Conservation (phyloP, 1,140 invertebrate species). For the Antheraea pernyi region DNA sequence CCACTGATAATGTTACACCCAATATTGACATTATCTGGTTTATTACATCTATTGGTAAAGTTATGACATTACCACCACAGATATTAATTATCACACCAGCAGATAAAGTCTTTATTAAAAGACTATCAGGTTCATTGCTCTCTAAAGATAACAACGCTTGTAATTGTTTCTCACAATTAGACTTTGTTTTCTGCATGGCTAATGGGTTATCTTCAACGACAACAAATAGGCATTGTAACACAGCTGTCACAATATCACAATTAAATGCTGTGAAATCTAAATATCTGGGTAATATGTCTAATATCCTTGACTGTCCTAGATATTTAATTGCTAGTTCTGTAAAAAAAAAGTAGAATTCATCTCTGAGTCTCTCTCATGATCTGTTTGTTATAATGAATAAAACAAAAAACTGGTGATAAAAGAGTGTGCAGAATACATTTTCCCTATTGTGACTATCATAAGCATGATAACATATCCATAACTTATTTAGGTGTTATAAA, state of each 20-base stretch:
- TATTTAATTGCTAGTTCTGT: slow-evolving; percentile 83
- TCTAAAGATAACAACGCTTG: slow-evolving; percentile 71
- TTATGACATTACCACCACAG: slow-evolving; percentile 58
- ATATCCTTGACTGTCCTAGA: slow-evolving; percentile 83
- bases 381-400: too few species aligned
- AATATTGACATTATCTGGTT: slow-evolving; percentile 70
- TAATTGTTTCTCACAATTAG: slow-evolving; percentile 68
- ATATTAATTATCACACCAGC: slow-evolving; percentile 79
- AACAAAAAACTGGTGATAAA: too few species aligned
- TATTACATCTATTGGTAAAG: slow-evolving; percentile 54
- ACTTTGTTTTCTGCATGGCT: slow-evolving; percentile 75
- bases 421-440: too few species aligned
- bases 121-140: slow-evolving; percentile 56
- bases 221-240: slow-evolving; percentile 83
- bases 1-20: slow-evolving; percentile 70
- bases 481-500: too few species aligned
- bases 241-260: slow-evolving; percentile 80
- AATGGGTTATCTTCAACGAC: slow-evolving; percentile 84
- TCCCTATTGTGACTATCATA: too few species aligned
- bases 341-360: slow-evolving; percentile 35
- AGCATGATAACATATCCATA: too few species aligned
- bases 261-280: slow-evolving; percentile 82
- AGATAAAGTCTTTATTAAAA: slow-evolving; percentile 80
- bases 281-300: slow-evolving; percentile 82
- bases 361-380: too few species aligned